Evolutionary conservation across 2,888 invertebrate genomes (phyloP).

Genomic region (Parnassius apollo): DNA sequence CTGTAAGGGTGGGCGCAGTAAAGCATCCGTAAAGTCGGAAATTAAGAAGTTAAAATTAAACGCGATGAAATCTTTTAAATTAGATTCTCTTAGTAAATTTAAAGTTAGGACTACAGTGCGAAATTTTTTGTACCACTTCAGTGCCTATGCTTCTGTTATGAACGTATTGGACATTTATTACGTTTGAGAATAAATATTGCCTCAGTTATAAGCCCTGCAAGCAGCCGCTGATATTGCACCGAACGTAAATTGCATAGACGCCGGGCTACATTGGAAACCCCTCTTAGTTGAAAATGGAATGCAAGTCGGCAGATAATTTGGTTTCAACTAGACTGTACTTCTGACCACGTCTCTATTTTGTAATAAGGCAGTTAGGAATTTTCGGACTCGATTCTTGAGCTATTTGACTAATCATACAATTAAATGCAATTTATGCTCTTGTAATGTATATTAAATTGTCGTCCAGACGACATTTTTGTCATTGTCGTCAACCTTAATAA

Average conservation of each 20-base stretch:
- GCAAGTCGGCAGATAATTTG: neutral
- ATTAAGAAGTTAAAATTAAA: too few species aligned
- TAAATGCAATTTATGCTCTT: too few species aligned
- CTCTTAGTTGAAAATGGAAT: conserved; percentile 22
- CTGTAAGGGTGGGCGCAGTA: too few species aligned
- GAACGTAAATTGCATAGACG: conserved; percentile 8
- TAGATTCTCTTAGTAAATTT: too few species aligned
- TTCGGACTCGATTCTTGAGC: too few species aligned
- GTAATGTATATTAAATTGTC: too few species aligned
- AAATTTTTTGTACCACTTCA: neutral
- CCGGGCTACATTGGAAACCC: conserved; percentile 7
- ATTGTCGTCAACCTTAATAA: too few species aligned
- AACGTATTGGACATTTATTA: neutral
- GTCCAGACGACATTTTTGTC: too few species aligned
- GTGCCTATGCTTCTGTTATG: neutral
- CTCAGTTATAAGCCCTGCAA: conserved; percentile 1
- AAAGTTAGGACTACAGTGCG: too few species aligned
- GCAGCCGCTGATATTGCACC: conserved; percentile 7
- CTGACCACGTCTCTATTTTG: conserved; percentile 7
- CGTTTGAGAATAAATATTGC: conserved; percentile 9
- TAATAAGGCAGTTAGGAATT: conserved; percentile 2
- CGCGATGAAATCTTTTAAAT: too few species aligned
- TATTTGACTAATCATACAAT: too few species aligned
- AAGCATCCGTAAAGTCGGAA: too few species aligned
- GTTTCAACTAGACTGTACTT: neutral